Percentiles rank a stretch among this genome's conserved stretches.
These are phyloP conservation scores for Dinoponera quadriceps DNA, from an alignment of 1,140 invertebrate genomes.

Conservation along the genomic window DNA sequence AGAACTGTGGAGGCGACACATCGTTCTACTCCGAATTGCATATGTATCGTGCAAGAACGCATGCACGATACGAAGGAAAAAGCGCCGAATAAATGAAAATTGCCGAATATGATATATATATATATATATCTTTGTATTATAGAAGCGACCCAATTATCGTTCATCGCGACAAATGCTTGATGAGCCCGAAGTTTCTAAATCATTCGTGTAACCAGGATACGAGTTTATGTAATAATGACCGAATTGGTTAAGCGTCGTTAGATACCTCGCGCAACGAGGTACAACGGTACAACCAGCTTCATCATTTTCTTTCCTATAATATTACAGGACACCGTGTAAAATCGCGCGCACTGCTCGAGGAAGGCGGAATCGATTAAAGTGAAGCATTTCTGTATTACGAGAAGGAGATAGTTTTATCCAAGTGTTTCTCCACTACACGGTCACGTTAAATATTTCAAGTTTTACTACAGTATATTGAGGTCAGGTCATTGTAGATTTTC, in stretches of 20 bases:
- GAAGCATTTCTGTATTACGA: too few relatives aligned
- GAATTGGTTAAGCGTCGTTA: conserved; percentile 57
- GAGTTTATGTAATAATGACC: conserved; percentile 68
- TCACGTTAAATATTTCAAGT: too few relatives aligned
- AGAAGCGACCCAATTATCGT: background rate
- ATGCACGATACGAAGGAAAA: background rate
- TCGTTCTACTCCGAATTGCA: too few relatives aligned
- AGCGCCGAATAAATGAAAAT: background rate
- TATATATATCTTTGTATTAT: conserved; percentile 44
- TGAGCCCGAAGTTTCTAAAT: conserved; percentile 64
- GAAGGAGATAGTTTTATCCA: too few relatives aligned
- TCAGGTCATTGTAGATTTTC: too few relatives aligned
- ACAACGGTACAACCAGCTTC: background rate
- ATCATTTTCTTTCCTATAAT: background rate
- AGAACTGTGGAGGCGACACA: too few relatives aligned
- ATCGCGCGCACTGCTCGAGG: background rate
- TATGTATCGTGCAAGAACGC: too few relatives aligned
- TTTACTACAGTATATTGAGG: too few relatives aligned
- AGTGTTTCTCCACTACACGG: too few relatives aligned
- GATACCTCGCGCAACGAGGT: conserved; percentile 21
- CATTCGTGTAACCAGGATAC: conserved; percentile 52
- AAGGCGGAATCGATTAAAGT: background rate
- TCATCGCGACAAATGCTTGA: conserved; percentile 58
- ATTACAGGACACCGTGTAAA: background rate
- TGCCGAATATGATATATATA: conserved; percentile 34